Evolutionary conservation across 1,140 invertebrate species (phyloP), one percentile per base, ranked within the genome.

Genomic region (Danaus melanippus): DNA sequence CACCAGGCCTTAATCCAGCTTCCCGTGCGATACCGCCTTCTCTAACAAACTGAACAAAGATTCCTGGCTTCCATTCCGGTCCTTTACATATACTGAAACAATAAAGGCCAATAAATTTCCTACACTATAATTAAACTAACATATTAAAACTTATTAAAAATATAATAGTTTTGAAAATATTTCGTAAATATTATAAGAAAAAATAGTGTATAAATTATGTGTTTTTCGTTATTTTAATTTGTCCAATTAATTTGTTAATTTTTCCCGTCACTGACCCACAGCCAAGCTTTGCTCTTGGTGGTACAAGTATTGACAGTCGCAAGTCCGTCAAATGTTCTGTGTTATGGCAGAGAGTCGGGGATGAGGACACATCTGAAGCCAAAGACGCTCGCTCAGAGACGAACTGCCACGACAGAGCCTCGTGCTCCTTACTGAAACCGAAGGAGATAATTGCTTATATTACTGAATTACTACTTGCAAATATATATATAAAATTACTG

Each of bases 11-110:
- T 9, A 98, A 83, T 0, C 96, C 96, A 2, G 94, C 93, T 61
- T 95, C 93, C 51, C 94, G 87, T 0, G 96, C 96, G 50, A 97
- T 91, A 32, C 96, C 95, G 1, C 92, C 93, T 64, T 95, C 93
- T 79, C 95, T 93, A n/a, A 96, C 96, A 64, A 95, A 95, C 89
- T 98, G 93, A 8, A 97, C 91, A 75, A 94, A 97, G 55, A 97
- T 95, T 9, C 95, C 95, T 1, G 94, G 94, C 69, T 92, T 92
- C 90, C 94, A 93, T 52, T 92, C 89, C 7, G 95, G 94, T 2
- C 95, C 95, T 88, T 95, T 95, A 76, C 93, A 94, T 42, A 94
- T 94, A 67, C 92, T 93, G 76, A 15, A 88, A 87, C 41, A 66
- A 71, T 32, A 32, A 32, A 32, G 21, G 21, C 6, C 4, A 32